These are phyloP conservation scores for Semnopithecus entellus DNA, from an alignment of 2,113 vertebrate species.

Conservation along the genomic window DNA sequence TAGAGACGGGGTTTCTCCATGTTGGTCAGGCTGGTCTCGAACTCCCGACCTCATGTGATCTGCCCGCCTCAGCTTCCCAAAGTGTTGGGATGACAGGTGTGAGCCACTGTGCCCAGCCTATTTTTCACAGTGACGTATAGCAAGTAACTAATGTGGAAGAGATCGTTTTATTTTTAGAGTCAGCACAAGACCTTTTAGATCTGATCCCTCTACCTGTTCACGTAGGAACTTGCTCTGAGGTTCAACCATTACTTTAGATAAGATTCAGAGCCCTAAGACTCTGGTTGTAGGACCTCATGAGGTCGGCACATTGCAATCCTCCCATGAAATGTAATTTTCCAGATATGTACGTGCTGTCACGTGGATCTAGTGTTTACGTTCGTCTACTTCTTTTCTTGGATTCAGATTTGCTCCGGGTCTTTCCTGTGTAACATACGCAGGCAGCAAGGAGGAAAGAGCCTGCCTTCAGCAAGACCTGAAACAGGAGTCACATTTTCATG, in stretches of 20 bases:
- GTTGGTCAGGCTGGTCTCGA: too few relatives aligned
- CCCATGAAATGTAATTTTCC: neutral
- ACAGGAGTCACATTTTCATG: constrained; percentile 76
- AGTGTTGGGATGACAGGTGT: too few relatives aligned
- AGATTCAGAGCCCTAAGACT: neutral
- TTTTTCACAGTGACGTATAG: neutral
- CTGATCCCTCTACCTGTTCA: neutral
- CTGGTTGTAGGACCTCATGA: neutral
- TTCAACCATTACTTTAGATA: neutral
- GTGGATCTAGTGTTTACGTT: neutral
- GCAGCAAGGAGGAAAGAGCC: constrained; percentile 89
- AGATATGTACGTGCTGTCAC: neutral
- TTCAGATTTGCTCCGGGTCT: constrained; percentile 90
- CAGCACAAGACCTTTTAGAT: neutral
- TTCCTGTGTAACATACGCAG: constrained; percentile 87
- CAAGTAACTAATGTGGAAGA: neutral
- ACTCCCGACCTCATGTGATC: too few relatives aligned
- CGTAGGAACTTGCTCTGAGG: neutral
- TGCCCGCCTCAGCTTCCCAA: too few relatives aligned
- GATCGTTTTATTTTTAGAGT: neutral
- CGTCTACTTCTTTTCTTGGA: constrained; percentile 42
- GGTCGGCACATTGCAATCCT: neutral
- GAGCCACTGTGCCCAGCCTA: too few relatives aligned
- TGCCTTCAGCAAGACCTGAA: constrained; percentile 84
- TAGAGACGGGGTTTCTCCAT: too few relatives aligned